Base-by-base conservation (phyloP, 37 sponge, comb jelly and placozoan genomes). In the Chondrilla cf. caribensis region DNA sequence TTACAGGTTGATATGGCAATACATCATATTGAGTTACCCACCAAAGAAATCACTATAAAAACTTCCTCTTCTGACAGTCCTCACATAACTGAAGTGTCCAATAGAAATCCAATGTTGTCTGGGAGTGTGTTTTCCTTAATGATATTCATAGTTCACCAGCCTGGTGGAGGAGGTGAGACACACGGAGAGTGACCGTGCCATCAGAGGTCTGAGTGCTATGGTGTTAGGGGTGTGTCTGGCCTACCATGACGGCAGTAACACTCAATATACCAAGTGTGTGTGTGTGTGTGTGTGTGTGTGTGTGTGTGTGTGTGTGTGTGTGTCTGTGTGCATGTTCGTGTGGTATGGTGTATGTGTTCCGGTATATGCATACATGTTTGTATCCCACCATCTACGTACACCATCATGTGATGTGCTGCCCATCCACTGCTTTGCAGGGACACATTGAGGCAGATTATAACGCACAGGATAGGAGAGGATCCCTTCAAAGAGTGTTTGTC, bases 391-490 rank as follows among this genome's bases (percentile, higher is more conserved):
- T n/a, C n/a, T n/a, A n/a, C n/a, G n/a, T n/a, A n/a, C n/a, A n/a
- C n/a, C n/a, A n/a, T n/a, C n/a, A n/a, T n/a, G n/a, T n/a, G n/a
- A n/a, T n/a, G n/a, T n/a, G n/a, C n/a, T n/a, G n/a, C n/a, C n/a
- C n/a, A n/a, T n/a, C n/a, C n/a, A n/a, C n/a, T n/a, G n/a, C n/a
- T n/a, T n/a, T n/a, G n/a, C n/a, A 82, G 62, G 22, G 89, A 88
- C 54, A 86, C 95, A 14, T 86, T 94, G 15, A 88, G 82, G 21
- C 89, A 94, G 87, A 80, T 94, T 58, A 88, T 94, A 29, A 68
- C n/a, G 0, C 89, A 88, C 44, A 79, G 95, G 7, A 86, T 94
- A 24, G 93, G 90, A 17, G 70, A 78, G 14, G 95, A 91, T 18
- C 73, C 81, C 14, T 94, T 89, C 60, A 62, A 40, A 3, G 86